phyloP scores from a whole-genome alignment of 2,797 vertebrate species.

The Poeciliopsis gracilis region DNA sequence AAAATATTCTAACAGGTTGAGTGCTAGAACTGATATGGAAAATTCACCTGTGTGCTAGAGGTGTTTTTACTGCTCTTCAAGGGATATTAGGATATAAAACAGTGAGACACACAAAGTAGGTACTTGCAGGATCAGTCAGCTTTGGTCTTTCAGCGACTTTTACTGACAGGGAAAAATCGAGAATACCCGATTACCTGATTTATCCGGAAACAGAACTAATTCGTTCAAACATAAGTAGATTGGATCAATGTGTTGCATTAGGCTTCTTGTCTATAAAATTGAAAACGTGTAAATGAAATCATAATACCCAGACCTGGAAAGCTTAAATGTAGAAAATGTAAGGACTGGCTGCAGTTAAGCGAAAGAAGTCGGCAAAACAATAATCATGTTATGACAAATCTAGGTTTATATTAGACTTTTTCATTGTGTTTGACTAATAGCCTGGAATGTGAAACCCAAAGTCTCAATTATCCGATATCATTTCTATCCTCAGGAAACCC shows the following conservation, averaged over 20 bases:
- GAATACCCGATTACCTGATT: not conserved
- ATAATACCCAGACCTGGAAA: not conserved
- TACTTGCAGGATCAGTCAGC: slow-evolving; percentile 4
- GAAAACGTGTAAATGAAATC: not conserved
- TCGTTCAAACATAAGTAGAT: not conserved
- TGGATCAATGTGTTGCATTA: not conserved
- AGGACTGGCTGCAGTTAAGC: not conserved
- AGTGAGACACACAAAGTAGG: not conserved
- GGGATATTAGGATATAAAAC: not conserved
- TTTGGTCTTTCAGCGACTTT: not conserved
- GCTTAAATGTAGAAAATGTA: not conserved
- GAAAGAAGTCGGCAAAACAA: not conserved
- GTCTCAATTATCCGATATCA: not conserved
- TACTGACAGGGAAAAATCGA: not conserved
- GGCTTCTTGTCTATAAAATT: not conserved
- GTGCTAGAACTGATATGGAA: not conserved
- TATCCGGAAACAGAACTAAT: not conserved
- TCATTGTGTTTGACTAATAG: not conserved
- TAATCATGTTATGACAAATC: not conserved
- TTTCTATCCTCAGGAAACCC: not conserved
- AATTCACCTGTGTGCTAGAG: not conserved
- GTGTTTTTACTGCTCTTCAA: not conserved
- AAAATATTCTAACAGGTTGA: not conserved
- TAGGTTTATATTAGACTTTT: not conserved
- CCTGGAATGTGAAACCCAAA: not conserved